Conservation (phyloP, 2,888 invertebrate species). For the Melanostoma scalare region DNA sequence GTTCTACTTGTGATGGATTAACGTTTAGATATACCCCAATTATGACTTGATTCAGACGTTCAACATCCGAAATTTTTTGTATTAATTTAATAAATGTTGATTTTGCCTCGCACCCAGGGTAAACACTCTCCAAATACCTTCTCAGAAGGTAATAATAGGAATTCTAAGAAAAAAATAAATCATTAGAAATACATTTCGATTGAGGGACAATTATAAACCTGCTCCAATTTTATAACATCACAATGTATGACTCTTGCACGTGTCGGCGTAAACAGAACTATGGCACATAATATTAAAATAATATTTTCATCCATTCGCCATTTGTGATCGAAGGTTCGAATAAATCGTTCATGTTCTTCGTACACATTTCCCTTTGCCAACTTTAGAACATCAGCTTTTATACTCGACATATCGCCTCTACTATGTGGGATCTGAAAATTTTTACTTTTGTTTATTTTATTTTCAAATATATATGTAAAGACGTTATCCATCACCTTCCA, state of each 20-base stretch:
- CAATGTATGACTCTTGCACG: constrained; percentile 90
- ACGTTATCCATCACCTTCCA: constrained; percentile 88
- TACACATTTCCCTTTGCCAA: constrained; percentile 95
- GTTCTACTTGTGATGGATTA: constrained; percentile 95
- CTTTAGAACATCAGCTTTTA: constrained; percentile 95
- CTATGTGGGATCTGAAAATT: constrained; percentile 88
- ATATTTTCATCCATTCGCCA: constrained; percentile 95
- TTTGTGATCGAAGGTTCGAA: constrained; percentile 91
- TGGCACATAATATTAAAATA: constrained; percentile 94
- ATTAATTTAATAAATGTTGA: constrained; percentile 93
- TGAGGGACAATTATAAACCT: constrained; percentile 83
- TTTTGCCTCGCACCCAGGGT: constrained; percentile 93
- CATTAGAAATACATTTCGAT: neutral
- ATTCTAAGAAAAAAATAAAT: constrained; percentile 84
- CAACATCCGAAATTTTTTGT: constrained; percentile 94
- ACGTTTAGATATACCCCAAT: constrained; percentile 95
- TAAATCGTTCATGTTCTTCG: constrained; percentile 92
- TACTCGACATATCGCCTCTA: constrained; percentile 88
- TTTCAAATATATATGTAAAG: neutral
- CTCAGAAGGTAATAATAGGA: constrained; percentile 94
- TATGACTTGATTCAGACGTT: constrained; percentile 94
- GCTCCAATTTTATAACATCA: constrained; percentile 92
- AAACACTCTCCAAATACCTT: constrained; percentile 91
- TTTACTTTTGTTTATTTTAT: no score
- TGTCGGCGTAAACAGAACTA: constrained; percentile 94